A percentile compares a stretch with the other conserved stretches of the same genome.
phyloP scores from a whole-genome alignment of 2,888 invertebrate species.

The Limnephilus marmoratus region DNA sequence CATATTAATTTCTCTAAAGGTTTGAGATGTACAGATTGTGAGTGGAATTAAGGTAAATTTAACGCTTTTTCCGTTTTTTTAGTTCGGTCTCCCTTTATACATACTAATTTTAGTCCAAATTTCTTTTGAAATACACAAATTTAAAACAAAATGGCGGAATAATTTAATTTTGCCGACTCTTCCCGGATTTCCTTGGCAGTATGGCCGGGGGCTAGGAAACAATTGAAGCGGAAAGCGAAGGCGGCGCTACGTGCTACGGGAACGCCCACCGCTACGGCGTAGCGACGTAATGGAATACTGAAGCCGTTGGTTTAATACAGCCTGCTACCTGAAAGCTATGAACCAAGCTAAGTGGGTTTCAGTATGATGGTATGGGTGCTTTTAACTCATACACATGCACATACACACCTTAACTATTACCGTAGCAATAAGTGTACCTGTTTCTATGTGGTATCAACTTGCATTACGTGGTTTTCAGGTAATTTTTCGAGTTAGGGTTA shows the following conservation, averaged over 20 bases:
- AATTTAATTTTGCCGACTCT: slow-evolving; percentile 55
- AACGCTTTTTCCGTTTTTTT: not conserved
- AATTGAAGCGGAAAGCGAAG: slow-evolving; percentile 65
- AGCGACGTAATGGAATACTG: slow-evolving; percentile 61
- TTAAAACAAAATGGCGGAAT: slow-evolving; percentile 14
- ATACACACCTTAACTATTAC: not conserved
- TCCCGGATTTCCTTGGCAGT: slow-evolving; percentile 58
- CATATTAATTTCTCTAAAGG: too few relatives aligned
- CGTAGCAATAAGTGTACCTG: too few relatives aligned
- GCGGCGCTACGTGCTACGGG: slow-evolving; percentile 62
- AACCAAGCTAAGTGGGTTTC: not conserved
- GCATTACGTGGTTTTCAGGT: too few relatives aligned
- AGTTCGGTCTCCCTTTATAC: not conserved
- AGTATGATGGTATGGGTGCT: not conserved
- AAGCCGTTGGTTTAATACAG: slow-evolving; percentile 34
- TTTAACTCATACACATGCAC: not conserved
- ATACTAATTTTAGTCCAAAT: not conserved
- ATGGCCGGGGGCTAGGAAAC: slow-evolving; percentile 64
- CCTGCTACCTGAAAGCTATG: slow-evolving; percentile 3
- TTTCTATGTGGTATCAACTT: too few relatives aligned
- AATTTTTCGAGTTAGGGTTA: too few relatives aligned
- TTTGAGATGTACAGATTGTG: too few relatives aligned
- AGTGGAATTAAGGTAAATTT: too few relatives aligned
- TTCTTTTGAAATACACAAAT: not conserved
- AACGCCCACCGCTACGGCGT: slow-evolving; percentile 58